Evolutionary conservation across 2,888 invertebrate species (phyloP).

Genomic region (Trileptium ribeirensis): DNA sequence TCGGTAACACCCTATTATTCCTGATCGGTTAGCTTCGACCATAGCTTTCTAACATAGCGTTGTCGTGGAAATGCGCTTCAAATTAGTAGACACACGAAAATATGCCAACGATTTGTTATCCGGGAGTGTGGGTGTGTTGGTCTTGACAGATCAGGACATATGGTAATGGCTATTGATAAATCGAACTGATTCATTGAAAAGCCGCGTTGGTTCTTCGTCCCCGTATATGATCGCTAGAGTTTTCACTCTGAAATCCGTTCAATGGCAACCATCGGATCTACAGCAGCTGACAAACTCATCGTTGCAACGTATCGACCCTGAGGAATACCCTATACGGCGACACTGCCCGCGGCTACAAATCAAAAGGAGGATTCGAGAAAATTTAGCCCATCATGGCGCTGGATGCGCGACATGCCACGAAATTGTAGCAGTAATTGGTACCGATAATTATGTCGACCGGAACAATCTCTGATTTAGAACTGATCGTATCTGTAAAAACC

Average conservation of each 20-base stretch:
- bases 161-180: background rate
- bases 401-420: background rate
- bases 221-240: background rate
- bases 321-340: background rate
- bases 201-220: background rate
- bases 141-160: background rate
- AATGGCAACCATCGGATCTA: background rate
- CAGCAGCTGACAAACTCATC: background rate
- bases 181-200: background rate
- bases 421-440: background rate
- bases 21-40: conserved; percentile 23
- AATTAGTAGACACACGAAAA: background rate
- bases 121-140: background rate
- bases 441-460: background rate
- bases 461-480: background rate
- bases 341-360: background rate
- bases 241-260: background rate
- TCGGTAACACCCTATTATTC: conserved; percentile 22
- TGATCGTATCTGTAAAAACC: background rate
- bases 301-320: background rate
- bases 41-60: too few relatives aligned
- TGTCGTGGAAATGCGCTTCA: background rate
- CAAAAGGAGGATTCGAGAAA: background rate
- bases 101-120: background rate
- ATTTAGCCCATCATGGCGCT: background rate